Conservation (phyloP, 2,888 invertebrate species). For the Brassicogethes aeneus region DNA sequence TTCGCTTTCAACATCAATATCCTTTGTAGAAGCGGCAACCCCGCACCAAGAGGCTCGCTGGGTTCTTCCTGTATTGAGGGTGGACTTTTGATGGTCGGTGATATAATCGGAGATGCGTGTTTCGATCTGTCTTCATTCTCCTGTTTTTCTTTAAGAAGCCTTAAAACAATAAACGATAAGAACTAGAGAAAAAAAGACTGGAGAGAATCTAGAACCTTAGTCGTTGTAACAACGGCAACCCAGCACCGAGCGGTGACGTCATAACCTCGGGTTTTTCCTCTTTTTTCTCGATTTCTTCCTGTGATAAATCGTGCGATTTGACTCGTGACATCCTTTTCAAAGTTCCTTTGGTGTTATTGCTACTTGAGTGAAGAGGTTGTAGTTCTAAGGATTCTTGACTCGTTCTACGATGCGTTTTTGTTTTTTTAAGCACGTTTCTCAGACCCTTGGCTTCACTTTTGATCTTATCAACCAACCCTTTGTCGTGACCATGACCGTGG, state of each 20-base stretch:
- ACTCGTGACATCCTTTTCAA: constrained; percentile 67
- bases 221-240: constrained; percentile 68
- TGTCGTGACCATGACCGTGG: constrained; percentile 41
- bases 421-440: constrained; percentile 51
- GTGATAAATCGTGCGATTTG: constrained; percentile 60
- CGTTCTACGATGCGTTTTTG: constrained; percentile 46
- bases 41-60: constrained; percentile 59
- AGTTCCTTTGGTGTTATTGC: constrained; percentile 48
- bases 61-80: constrained; percentile 34
- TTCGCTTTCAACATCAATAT: constrained; percentile 67
- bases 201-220: constrained; percentile 48
- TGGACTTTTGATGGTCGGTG: constrained; percentile 47
- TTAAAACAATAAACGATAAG: too few species aligned
- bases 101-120: constrained; percentile 46
- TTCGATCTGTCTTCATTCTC: constrained; percentile 50
- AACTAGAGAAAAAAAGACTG: too few species aligned
- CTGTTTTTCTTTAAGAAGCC: constrained; percentile 78
- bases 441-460: constrained; percentile 73
- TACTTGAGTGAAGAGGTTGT: constrained; percentile 47
- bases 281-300: constrained; percentile 30
- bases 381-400: constrained; percentile 61
- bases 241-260: constrained; percentile 71
- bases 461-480: constrained; percentile 73
- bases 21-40: constrained; percentile 65
- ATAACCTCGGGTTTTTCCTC: constrained; percentile 33